Base-by-base conservation (phyloP, 2,888 invertebrate genomes). In the Drosophila siamana region DNA sequence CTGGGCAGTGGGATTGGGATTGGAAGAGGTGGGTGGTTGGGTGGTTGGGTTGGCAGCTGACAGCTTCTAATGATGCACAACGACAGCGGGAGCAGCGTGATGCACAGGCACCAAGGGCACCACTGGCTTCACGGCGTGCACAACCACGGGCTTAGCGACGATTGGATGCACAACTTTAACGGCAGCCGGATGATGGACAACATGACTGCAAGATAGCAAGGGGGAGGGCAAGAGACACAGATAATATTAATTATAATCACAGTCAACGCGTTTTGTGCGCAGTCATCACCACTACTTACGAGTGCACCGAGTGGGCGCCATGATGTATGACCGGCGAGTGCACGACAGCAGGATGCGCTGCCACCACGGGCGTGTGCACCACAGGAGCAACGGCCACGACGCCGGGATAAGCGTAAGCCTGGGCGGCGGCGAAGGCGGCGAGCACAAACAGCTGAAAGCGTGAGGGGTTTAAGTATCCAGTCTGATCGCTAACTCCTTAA, bases 131-230 rank as follows among this genome's bases (percentile, higher is more conserved):
- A 89, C 54, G 24, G 71, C 68, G 50, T 88, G 88, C 64, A 87
- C 78, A 26, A 91, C 83, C 60, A 91, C 81, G 9, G 90, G 89
- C 62, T 89, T 90, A 57, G 82, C 89, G 30, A 90, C 67, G 19
- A 90, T 60, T 2, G 86, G 89, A 55, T 90, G 85, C 8, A 91
- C 74, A 30, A 90, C 86, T 80, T 88, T 91, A 22, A 91, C 85
- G 38, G 93, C 87, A 13, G 87, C 89, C 59, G 93, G 93, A 60
- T 93, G 93, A 80, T 90, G 90, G 50, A 90, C 89, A 30, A 90
- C 90, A 57, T 90, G 90, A 4, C 90, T 90, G 46, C 4, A 19
- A n/a, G 33, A 33, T 1, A n/a, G n/a, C 2, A 6, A n/a, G 30
- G 4, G 11, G n/a, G 4, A 33, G 30, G 5, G n/a, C 2, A 6